Base-by-base conservation (phyloP, 2,888 invertebrate species). In the Arctia plantaginis region DNA sequence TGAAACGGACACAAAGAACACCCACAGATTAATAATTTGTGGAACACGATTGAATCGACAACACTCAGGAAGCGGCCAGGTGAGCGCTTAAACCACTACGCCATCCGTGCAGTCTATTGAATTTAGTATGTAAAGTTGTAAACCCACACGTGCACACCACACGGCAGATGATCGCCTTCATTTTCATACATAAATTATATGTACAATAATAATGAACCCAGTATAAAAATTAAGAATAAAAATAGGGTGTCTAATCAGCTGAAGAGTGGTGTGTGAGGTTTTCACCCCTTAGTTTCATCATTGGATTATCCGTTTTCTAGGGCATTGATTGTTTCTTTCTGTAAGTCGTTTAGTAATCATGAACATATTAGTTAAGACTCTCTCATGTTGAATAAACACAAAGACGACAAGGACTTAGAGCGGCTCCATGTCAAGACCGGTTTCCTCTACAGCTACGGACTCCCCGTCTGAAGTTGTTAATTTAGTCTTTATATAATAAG, bases 231-330 rank as follows among this genome's bases (percentile, higher is more conserved):
- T 44, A 44, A 44, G 7, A 44, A 44, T 10, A 59, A 27, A 62
- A 62, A 18, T 6, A 62, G 62, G 30, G 62, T 7, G 62, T 62
- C 62, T 30, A 62, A 62, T 30, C 27, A 62, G 62, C 62, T 62
- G 30, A 30, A 62, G 83, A 90, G 93, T 55, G 89, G 78, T 71
- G 90, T 90, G 89, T 90, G 84, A 89, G 90, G 89, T 88, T 83
- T 72, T 72, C 67, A 85, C 83, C 85, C 83, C 51, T 12, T 10
- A n/a, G 73, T 77, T 88, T 86, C 51, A 35, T 88, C 86, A 86
- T 83, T 84, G 89, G 6, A 87, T 88, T 66, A 51, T 39, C 67
- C 41, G 41, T n/a, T 69, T 59, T n/a, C n/a, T 39, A 8, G 41
- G 6, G 41, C 41, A 41, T 41, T 41, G 41, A 41, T 12, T 41